Evolutionary conservation across 2,888 invertebrate genomes (phyloP).

Genomic region (Volucella inanis): DNA sequence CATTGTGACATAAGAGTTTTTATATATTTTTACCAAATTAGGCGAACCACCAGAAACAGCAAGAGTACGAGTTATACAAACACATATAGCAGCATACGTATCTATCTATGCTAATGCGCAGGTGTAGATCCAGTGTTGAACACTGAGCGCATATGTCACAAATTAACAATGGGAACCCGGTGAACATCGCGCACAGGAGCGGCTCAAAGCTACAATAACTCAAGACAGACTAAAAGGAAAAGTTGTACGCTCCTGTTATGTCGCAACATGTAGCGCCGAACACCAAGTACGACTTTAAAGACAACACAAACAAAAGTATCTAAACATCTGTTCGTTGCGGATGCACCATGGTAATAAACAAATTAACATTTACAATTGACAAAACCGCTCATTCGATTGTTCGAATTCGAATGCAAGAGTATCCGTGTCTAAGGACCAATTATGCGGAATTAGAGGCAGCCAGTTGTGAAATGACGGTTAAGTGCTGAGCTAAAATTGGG

Average conservation of each 20-base stretch:
- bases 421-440: conserved; percentile 46
- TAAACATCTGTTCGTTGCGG: conserved; percentile 68
- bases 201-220: conserved; percentile 62
- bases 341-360: conserved; percentile 71
- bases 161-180: conserved; percentile 65
- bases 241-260: conserved; percentile 72
- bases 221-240: conserved; percentile 63
- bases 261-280: conserved; percentile 60
- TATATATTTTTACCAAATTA: conserved; percentile 61
- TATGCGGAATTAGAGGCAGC: conserved; percentile 68
- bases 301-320: conserved; percentile 45
- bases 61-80: conserved; percentile 1
- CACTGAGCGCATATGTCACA: conserved; percentile 67
- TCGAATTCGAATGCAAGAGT: conserved; percentile 1
- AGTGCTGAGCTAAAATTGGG: conserved; percentile 44
- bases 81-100: conserved; percentile 1
- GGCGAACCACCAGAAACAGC: conserved; percentile 61
- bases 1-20: conserved; percentile 70
- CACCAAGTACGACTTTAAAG: conserved; percentile 26
- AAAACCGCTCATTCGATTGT: conserved; percentile 15
- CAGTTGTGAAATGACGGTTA: conserved; percentile 53
- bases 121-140: conserved; percentile 53
- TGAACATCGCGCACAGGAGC: conserved; percentile 66
- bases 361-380: conserved; percentile 72
- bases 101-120: conserved; percentile 67